These are phyloP conservation scores for Gracilinanus agilis DNA, from an alignment of 2,113 vertebrate species.

Conservation along the genomic window DNA sequence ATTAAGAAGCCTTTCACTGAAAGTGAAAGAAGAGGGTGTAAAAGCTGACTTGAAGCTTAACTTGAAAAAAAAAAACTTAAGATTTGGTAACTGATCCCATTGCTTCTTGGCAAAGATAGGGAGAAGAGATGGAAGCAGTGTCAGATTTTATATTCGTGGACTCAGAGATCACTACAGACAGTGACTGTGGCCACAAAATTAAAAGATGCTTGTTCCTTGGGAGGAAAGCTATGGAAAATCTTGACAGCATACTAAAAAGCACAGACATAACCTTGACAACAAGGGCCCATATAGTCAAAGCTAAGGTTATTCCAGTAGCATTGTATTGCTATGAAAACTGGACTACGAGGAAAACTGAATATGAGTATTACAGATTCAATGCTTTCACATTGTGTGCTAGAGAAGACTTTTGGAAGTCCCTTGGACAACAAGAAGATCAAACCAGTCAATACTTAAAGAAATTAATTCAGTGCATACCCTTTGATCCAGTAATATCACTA, in stretches of 20 bases:
- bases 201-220: neutral
- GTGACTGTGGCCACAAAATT: neutral
- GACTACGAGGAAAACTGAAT: neutral
- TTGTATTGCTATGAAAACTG: no score
- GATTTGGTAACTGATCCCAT: neutral
- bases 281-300: neutral
- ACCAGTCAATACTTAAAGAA: no score
- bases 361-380: neutral
- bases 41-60: no score
- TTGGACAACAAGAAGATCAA: no score
- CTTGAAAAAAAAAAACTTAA: no score
- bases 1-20: no score
- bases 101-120: neutral
- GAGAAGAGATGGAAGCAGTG: neutral
- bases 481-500: no score
- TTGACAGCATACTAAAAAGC: neutral
- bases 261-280: neutral
- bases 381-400: no score
- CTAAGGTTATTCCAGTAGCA: neutral
- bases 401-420: no score
- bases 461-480: no score
- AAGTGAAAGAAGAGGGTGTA: no score
- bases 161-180: neutral
- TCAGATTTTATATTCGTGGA: neutral
- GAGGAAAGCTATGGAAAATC: neutral